phyloP scores from a whole-genome alignment of 30 jellyfish, hydroid and myxozoan species.

The Cassiopea xamachana region DNA sequence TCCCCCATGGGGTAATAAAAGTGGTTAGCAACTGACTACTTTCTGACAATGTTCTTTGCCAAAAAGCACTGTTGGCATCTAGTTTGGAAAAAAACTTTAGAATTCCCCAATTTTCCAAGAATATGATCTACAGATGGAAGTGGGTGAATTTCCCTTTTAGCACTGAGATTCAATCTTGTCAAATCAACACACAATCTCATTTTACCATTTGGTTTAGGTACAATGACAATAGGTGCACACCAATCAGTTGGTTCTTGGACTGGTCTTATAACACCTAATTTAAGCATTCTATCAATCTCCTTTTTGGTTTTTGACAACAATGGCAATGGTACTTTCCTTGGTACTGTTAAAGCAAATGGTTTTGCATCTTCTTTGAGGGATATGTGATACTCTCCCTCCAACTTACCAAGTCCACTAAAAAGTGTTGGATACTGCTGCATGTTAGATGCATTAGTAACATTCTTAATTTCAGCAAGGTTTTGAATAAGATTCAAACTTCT shows the following conservation, averaged over 20 bases:
- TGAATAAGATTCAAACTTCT: no score
- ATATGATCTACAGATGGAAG: constrained; percentile 46
- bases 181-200: constrained; percentile 72
- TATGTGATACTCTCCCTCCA: no score
- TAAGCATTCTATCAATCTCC: constrained; percentile 65
- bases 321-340: constrained; percentile 72
- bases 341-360: constrained; percentile 67
- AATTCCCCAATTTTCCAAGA: constrained; percentile 5
- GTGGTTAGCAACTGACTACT: constrained; percentile 47
- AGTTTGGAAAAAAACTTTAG: constrained; percentile 47
- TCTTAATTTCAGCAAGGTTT: no score
- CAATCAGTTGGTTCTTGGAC: constrained; percentile 76
- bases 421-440: no score
- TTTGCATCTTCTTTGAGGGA: no score
- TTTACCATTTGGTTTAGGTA: constrained; percentile 48
- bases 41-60: constrained; percentile 67
- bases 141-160: constrained; percentile 68
- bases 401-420: no score
- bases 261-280: constrained; percentile 69
- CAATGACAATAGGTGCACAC: constrained; percentile 77
- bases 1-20: constrained; percentile 17
- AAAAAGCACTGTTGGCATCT: constrained; percentile 77
- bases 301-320: constrained; percentile 27
- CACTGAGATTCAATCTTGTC: constrained; percentile 40
- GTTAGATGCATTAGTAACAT: no score